phyloP scores from a whole-genome alignment of 2,113 vertebrate species.

The Arothron firmamentum region DNA sequence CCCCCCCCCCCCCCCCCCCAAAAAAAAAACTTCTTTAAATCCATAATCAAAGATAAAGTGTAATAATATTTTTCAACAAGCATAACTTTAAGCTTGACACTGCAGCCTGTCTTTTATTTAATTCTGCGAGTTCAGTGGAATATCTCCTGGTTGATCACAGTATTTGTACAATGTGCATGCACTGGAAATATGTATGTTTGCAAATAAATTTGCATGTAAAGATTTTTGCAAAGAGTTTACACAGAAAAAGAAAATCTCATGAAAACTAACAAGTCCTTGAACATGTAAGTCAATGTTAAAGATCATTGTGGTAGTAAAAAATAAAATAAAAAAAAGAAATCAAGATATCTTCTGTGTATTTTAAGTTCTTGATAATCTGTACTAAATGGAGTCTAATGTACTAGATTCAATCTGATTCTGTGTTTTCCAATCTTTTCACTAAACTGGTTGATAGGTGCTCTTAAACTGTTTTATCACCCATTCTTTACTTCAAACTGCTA shows the following conservation, averaged over 20 bases:
- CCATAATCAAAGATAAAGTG: constrained; percentile 12
- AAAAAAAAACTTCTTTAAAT: background rate
- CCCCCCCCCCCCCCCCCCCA: too few relatives aligned
- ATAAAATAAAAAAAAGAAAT: too few relatives aligned
- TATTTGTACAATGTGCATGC: constrained; percentile 78
- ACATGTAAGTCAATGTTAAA: background rate
- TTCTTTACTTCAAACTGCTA: too few relatives aligned
- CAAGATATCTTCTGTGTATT: too few relatives aligned
- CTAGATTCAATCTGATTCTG: too few relatives aligned
- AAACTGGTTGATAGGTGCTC: too few relatives aligned
- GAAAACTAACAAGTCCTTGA: constrained; percentile 9
- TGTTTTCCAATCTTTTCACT: too few relatives aligned
- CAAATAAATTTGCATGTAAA: constrained; percentile 84
- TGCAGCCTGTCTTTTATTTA: constrained; percentile 38
- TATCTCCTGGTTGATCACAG: constrained; percentile 56
- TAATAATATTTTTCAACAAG: constrained; percentile 22
- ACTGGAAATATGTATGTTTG: constrained; percentile 75
- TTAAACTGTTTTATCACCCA: too few relatives aligned
- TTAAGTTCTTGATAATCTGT: background rate
- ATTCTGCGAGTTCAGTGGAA: constrained; percentile 64
- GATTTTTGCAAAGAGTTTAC: constrained; percentile 80
- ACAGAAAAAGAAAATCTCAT: constrained; percentile 73
- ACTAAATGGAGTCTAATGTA: too few relatives aligned
- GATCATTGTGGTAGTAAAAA: too few relatives aligned
- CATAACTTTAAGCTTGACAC: constrained; percentile 39